Conservation (phyloP, 2,113 vertebrate species). For the Phycodurus eques region DNA sequence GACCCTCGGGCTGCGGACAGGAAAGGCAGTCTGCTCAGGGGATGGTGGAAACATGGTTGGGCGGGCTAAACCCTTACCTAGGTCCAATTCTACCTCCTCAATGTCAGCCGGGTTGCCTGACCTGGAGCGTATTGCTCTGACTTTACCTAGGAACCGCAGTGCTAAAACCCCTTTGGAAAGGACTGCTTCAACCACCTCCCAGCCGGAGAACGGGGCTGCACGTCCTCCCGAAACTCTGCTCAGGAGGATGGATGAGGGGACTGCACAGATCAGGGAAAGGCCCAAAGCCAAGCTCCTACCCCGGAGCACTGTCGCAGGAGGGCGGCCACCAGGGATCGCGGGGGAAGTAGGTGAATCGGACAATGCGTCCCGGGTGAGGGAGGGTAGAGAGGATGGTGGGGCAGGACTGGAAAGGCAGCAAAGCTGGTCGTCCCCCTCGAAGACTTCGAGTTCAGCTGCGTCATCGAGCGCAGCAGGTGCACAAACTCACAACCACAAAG, state of each 20-base stretch:
- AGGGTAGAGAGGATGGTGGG: slow-evolving; percentile 67
- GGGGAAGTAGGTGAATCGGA: slow-evolving; percentile 67
- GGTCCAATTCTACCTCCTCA: slow-evolving; percentile 98
- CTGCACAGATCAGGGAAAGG: slow-evolving; percentile 86
- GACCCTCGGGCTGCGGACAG: slow-evolving; percentile 90
- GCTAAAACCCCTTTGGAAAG: slow-evolving; percentile 90
- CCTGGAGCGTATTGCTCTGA: slow-evolving; percentile 95
- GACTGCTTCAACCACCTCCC: slow-evolving; percentile 87
- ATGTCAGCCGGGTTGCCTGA: slow-evolving; percentile 96
- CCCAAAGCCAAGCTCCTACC: slow-evolving; percentile 93
- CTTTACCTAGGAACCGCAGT: slow-evolving; percentile 93
- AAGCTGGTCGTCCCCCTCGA: slow-evolving; percentile 86
- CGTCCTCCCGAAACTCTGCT: slow-evolving; percentile 76
- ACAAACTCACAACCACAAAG: slow-evolving; percentile 93
- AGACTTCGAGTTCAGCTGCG: slow-evolving; percentile 71
- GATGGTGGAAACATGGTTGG: slow-evolving; percentile 66
- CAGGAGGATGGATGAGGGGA: slow-evolving; percentile 85
- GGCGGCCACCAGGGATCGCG: slow-evolving; percentile 68
- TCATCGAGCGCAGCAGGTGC: slow-evolving; percentile 66
- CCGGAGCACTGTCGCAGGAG: slow-evolving; percentile 70
- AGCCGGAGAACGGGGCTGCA: slow-evolving; percentile 84
- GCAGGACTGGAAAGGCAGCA: slow-evolving; percentile 78
- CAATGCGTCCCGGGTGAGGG: slow-evolving; percentile 69
- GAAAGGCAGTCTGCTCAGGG: slow-evolving; percentile 83
- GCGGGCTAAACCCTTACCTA: slow-evolving; percentile 88